Evolutionary conservation across 2,888 invertebrate genomes (phyloP).

Genomic region (Limenitis camilla): DNA sequence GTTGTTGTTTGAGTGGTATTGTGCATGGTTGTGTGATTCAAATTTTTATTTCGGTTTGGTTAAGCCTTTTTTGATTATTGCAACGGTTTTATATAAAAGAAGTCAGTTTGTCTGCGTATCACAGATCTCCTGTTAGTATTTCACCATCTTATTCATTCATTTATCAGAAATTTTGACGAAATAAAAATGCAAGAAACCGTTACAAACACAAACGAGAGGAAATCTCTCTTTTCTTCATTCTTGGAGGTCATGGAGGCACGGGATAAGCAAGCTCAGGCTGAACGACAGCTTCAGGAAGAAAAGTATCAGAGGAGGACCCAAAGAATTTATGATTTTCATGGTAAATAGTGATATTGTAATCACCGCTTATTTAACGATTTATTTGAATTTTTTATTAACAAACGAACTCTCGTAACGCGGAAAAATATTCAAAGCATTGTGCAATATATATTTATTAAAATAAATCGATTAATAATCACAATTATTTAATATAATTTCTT

Average conservation of each 20-base stretch:
- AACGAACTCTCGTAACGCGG: too few relatives aligned
- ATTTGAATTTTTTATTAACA: too few relatives aligned
- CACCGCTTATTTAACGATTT: neutral
- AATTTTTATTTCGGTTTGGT: slow-evolving; percentile 46
- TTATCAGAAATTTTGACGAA: slow-evolving; percentile 10
- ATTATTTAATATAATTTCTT: too few relatives aligned
- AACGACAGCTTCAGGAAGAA: slow-evolving; percentile 60
- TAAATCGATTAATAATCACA: too few relatives aligned
- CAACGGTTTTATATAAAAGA: slow-evolving; percentile 1
- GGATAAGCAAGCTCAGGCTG: slow-evolving; percentile 53
- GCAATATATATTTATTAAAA: too few relatives aligned
- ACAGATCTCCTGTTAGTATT: neutral
- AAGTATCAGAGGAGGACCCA: slow-evolving; percentile 61
- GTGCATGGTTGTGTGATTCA: slow-evolving; percentile 42
- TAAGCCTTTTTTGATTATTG: slow-evolving; percentile 28
- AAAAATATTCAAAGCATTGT: too few relatives aligned
- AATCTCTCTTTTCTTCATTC: slow-evolving; percentile 62
- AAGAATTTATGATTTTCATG: slow-evolving; percentile 65
- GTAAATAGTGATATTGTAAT: slow-evolving; percentile 32
- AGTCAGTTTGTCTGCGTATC: neutral
- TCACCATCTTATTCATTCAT: neutral
- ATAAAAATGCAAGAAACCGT: slow-evolving; percentile 68
- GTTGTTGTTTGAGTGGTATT: slow-evolving; percentile 43
- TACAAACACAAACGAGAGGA: slow-evolving; percentile 59
- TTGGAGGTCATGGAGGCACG: slow-evolving; percentile 58